These are phyloP conservation scores for Cyclophora punctaria DNA, from an alignment of 2,888 invertebrate species.

Conservation along the genomic window DNA sequence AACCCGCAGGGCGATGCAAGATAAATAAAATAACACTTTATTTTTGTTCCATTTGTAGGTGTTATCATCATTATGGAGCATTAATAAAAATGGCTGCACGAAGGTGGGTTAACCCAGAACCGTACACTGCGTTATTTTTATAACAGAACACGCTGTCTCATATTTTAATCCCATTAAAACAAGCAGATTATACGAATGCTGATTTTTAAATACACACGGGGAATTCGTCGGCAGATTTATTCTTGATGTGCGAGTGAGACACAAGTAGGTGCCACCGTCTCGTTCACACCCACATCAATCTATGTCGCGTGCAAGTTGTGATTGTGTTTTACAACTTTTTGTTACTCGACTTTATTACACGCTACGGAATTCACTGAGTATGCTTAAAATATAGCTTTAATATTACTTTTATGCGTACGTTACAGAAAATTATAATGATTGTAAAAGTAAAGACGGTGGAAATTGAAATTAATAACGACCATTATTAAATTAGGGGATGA, in stretches of 20 bases:
- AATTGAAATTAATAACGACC: no score
- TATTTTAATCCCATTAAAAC: slow-evolving; percentile 27
- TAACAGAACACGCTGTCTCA: slow-evolving; percentile 16
- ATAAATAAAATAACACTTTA: no score
- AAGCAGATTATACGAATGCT: slow-evolving; percentile 15
- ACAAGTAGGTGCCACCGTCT: slow-evolving; percentile 5
- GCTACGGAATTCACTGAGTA: slow-evolving; percentile 16
- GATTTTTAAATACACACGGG: slow-evolving; percentile 20
- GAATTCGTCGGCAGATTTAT: slow-evolving; percentile 13
- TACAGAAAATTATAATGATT: no score
- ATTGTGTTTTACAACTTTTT: slow-evolving; percentile 21
- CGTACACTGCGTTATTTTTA: slow-evolving; percentile 3
- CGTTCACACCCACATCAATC: slow-evolving; percentile 36
- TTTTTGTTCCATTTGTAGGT: no score
- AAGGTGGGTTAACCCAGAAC: no score
- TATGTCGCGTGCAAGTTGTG: slow-evolving; percentile 32
- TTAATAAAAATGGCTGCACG: no score
- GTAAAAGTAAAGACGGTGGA: no score
- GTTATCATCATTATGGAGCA: no score
- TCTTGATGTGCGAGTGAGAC: slow-evolving; percentile 12
- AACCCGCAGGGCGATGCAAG: no score
- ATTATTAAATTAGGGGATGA: no score
- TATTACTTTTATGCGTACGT: no score
- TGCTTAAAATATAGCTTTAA: not conserved
- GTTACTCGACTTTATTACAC: slow-evolving; percentile 21